These are phyloP conservation scores for Ageneiosus marmoratus DNA, from an alignment of 2,113 vertebrate species.

Conservation along the genomic window DNA sequence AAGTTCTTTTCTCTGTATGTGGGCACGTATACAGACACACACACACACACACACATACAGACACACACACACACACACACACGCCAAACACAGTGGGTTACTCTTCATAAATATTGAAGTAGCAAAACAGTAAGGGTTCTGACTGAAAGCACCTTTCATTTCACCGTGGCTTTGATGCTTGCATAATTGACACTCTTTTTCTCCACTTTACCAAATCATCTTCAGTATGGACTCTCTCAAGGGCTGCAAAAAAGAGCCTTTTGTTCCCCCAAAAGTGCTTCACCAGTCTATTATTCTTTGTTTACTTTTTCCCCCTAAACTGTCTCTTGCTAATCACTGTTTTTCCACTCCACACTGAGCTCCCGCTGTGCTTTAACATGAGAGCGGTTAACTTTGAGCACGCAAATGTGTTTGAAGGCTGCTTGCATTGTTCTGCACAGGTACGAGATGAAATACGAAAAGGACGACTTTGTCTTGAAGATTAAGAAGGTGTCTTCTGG, in stretches of 20 bases:
- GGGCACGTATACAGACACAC: background rate
- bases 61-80: constrained; percentile 4
- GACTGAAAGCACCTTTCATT: constrained; percentile 60
- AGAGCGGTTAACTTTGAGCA: constrained; percentile 21
- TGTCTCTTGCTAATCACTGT: constrained; percentile 33
- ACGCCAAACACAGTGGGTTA: constrained; percentile 32
- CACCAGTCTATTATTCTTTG: constrained; percentile 43
- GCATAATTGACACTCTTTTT: constrained; percentile 70
- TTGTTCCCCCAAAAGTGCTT: constrained; percentile 61
- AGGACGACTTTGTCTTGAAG: constrained; percentile 91
- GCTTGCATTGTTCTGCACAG: constrained; percentile 66
- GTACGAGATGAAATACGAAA: constrained; percentile 96
- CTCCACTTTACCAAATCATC: constrained; percentile 54
- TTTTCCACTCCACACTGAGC: background rate
- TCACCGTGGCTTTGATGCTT: constrained; percentile 63
- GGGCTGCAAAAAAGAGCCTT: constrained; percentile 57
- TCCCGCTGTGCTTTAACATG: constrained; percentile 2
- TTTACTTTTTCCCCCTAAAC: constrained; percentile 45
- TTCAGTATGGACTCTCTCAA: constrained; percentile 62
- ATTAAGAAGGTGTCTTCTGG: constrained; percentile 85
- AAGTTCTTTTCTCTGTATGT: constrained; percentile 58
- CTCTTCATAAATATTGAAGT: constrained; percentile 69
- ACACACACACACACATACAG: constrained; percentile 8
- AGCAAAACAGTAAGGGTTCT: constrained; percentile 56
- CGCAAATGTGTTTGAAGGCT: background rate